Conservation (phyloP, 2,888 invertebrate genomes). For the Machimus rusticus region DNA sequence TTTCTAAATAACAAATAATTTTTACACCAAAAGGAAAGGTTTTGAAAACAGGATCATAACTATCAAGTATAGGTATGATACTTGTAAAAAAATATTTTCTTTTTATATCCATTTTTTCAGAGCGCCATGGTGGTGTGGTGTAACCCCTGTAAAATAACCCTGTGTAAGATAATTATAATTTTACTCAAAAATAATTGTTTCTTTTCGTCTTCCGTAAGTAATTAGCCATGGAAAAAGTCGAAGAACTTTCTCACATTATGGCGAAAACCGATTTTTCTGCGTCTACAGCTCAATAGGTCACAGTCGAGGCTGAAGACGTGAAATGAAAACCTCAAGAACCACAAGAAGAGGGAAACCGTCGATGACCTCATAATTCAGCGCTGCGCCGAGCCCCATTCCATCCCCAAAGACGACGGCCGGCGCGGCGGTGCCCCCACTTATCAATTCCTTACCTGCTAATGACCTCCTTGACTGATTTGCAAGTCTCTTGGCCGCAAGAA, state of each 20-base stretch:
- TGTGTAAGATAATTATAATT: too few species aligned
- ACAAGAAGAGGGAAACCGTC: background rate
- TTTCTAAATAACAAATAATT: too few species aligned
- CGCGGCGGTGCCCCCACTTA: background rate
- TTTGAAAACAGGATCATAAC: too few species aligned
- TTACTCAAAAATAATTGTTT: too few species aligned
- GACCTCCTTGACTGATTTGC: constrained; percentile 19
- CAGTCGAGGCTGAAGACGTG: background rate
- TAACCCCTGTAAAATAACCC: too few species aligned
- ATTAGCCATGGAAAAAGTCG: background rate
- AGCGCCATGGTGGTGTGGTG: too few species aligned
- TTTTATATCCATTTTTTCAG: too few species aligned
- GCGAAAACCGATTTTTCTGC: background rate
- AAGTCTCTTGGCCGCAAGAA: background rate
- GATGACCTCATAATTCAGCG: constrained; percentile 13
- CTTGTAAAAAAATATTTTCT: too few species aligned
- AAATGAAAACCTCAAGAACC: constrained; percentile 15
- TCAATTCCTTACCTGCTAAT: constrained; percentile 1
- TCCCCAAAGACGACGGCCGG: background rate
- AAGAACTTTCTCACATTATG: background rate
- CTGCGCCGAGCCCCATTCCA: background rate
- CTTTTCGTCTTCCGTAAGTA: background rate
- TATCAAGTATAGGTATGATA: too few species aligned
- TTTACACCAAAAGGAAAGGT: too few species aligned
- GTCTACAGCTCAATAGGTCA: background rate